Evolutionary conservation across 2,888 invertebrate genomes (phyloP).

Genomic region (Theristus sp.): DNA sequence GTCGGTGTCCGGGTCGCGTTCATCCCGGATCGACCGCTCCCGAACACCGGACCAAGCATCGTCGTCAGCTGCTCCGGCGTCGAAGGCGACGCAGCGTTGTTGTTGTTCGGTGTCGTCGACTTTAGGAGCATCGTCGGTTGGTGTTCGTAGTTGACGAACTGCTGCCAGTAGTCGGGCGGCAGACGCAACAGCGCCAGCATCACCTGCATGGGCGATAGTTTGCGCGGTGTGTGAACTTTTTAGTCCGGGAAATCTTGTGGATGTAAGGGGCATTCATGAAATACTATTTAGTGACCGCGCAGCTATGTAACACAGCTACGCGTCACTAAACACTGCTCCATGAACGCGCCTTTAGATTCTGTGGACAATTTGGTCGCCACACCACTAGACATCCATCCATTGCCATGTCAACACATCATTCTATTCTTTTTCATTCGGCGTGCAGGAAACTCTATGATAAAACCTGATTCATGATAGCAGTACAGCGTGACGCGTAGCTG

Average conservation of each 20-base stretch:
- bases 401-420: too few relatives aligned
- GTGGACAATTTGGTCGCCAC: too few relatives aligned
- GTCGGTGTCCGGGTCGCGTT: background rate
- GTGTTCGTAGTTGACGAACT: background rate
- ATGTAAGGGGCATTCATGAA: background rate
- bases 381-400: too few relatives aligned
- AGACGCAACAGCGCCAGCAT: conserved; percentile 2
- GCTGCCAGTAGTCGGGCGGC: conserved; percentile 2
- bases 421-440: too few relatives aligned
- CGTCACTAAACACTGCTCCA: too few relatives aligned
- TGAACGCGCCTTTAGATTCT: too few relatives aligned
- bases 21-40: background rate
- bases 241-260: too few relatives aligned
- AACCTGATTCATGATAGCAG: too few relatives aligned
- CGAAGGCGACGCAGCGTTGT: background rate
- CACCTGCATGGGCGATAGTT: background rate
- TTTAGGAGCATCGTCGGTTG: background rate
- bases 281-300: too few relatives aligned
- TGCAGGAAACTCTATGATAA: too few relatives aligned
- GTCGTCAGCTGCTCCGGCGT: background rate
- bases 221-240: background rate
- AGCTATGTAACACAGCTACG: too few relatives aligned
- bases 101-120: background rate
- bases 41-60: background rate
- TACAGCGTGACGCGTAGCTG: too few relatives aligned